These are phyloP conservation scores for Cryptoblepharus egeriae DNA, from an alignment of 2,797 vertebrate genomes.

Conservation along the genomic window DNA sequence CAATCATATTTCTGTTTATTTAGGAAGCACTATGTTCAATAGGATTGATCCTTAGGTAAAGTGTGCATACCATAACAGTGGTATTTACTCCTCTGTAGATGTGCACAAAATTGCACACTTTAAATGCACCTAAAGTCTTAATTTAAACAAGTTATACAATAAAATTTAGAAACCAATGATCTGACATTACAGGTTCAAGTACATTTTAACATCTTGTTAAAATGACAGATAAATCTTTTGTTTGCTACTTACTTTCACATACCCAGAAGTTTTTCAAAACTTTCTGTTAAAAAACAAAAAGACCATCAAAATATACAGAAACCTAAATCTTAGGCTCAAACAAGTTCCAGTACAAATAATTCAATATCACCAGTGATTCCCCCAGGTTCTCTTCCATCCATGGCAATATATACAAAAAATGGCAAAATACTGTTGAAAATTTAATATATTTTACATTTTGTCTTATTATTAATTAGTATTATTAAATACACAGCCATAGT, in stretches of 20 bases:
- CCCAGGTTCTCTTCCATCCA: too few relatives aligned
- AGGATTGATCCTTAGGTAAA: too few relatives aligned
- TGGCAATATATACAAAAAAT: conserved; percentile 13
- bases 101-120: too few relatives aligned
- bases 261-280: neutral
- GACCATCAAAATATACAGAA: conserved; percentile 27
- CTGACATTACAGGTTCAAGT: neutral
- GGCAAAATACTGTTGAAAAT: conserved; percentile 19
- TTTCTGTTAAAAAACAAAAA: neutral
- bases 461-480: neutral
- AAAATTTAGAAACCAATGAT: neutral
- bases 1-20: too few relatives aligned
- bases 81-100: too few relatives aligned
- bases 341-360: conserved; percentile 42
- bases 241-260: neutral
- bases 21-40: too few relatives aligned
- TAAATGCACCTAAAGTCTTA: neutral
- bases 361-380: conserved; percentile 60
- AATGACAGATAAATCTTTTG: neutral
- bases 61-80: too few relatives aligned
- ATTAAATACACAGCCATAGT: conserved; percentile 11
- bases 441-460: neutral
- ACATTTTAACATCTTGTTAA: conserved; percentile 29
- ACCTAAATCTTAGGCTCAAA: conserved; percentile 34
- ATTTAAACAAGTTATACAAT: neutral